Percentiles rank a stretch among this genome's conserved stretches.
phyloP scores from a whole-genome alignment of 2,113 vertebrate genomes.

The Ellobius talpinus region DNA sequence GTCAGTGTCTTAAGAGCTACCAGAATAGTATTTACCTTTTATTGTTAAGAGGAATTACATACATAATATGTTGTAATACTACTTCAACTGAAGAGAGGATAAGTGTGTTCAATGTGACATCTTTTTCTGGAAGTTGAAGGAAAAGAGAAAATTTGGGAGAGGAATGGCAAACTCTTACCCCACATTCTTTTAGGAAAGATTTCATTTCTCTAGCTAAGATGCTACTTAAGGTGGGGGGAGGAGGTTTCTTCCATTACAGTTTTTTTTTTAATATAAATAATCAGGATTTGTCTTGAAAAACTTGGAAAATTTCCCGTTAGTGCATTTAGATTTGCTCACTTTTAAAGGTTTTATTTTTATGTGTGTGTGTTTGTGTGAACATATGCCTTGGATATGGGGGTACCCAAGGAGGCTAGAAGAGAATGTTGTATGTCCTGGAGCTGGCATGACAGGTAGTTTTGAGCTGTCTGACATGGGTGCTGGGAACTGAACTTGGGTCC shows the following conservation, averaged over 20 bases:
- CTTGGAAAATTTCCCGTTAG: conserved; percentile 29
- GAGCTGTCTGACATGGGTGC: not conserved
- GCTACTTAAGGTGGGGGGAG: not conserved
- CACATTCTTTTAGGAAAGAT: too few relatives aligned
- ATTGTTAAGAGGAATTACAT: conserved; percentile 23
- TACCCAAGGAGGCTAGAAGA: not conserved
- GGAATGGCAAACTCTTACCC: conserved; percentile 26
- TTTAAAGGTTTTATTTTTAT: not conserved
- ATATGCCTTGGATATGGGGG: not conserved
- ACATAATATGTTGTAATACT: conserved; percentile 15
- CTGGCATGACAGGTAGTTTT: not conserved
- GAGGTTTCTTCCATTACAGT: conserved; percentile 1
- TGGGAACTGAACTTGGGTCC: not conserved
- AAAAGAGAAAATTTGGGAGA: conserved; percentile 54
- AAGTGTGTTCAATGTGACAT: conserved; percentile 26
- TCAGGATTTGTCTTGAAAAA: conserved; percentile 34
- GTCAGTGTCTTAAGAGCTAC: conserved; percentile 17
- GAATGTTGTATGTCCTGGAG: not conserved
- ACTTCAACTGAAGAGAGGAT: not conserved
- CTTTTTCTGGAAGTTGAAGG: conserved; percentile 46
- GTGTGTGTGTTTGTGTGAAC: not conserved
- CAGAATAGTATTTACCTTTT: conserved; percentile 35
- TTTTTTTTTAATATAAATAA: conserved; percentile 18
- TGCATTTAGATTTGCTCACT: not conserved
- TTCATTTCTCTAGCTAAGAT: not conserved